These are phyloP conservation scores for Callorhinus ursinus DNA, from an alignment of 2,113 vertebrate genomes.

Conservation along the genomic window DNA sequence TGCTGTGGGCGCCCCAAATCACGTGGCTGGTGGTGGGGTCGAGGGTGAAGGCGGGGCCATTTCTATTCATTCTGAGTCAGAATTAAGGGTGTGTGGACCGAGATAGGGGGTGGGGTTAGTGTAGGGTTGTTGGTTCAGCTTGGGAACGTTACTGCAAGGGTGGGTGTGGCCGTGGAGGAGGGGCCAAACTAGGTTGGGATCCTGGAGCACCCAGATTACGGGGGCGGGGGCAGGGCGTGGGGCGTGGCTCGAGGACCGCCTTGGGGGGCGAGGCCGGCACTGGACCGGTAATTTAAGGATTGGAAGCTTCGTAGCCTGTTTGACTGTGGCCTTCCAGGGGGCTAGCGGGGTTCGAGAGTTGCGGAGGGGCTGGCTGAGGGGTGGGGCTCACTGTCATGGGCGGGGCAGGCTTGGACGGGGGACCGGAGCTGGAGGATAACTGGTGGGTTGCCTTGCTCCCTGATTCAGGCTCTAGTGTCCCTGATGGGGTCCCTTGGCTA, in stretches of 20 bases:
- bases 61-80: neutral
- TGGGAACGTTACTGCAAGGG: neutral
- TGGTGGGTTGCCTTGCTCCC: neutral
- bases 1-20: neutral
- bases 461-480: neutral
- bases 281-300: neutral
- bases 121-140: neutral
- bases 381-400: neutral
- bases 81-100: neutral
- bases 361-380: neutral
- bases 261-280: neutral
- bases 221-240: neutral
- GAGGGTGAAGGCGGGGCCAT: neutral
- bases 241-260: neutral
- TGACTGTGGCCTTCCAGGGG: neutral
- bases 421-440: neutral
- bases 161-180: conserved; percentile 37
- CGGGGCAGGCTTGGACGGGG: accelerated
- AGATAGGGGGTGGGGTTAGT: neutral
- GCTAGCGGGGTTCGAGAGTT: neutral
- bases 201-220: neutral
- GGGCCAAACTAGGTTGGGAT: neutral
- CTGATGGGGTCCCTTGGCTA: neutral
- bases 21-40: neutral
- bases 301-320: neutral